Conservation (phyloP, 2,797 vertebrate species). For the Odontamblyopus rebecca region DNA sequence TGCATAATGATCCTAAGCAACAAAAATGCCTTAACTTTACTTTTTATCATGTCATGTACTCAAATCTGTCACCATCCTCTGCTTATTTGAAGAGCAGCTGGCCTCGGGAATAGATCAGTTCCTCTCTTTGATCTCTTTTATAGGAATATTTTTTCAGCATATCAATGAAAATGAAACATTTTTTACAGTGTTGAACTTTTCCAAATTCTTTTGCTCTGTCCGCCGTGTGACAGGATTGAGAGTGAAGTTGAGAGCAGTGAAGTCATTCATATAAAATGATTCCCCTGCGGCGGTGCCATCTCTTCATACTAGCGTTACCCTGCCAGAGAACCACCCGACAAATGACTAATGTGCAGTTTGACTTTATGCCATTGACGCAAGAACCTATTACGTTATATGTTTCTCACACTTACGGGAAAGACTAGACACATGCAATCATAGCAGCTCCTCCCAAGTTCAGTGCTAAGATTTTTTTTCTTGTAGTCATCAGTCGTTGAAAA, state of each 20-base stretch:
- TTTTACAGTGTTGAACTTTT: slow-evolving; percentile 27
- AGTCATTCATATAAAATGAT: slow-evolving; percentile 66
- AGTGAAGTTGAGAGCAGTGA: slow-evolving; percentile 40
- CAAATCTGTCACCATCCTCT: slow-evolving; percentile 20
- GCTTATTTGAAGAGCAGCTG: slow-evolving; percentile 20
- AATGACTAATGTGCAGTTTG: slow-evolving; percentile 59
- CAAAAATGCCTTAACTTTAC: not conserved
- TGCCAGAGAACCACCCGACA: slow-evolving; percentile 57
- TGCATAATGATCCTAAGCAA: no score
- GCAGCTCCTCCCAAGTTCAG: not conserved
- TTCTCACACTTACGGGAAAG: slow-evolving; percentile 20
- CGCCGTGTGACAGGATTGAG: slow-evolving; percentile 31
- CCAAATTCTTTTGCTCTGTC: slow-evolving; percentile 23
- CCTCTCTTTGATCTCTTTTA: slow-evolving; percentile 37
- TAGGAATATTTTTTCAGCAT: slow-evolving; percentile 1
- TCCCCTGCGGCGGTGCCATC: slow-evolving; percentile 52
- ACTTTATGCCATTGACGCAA: slow-evolving; percentile 53
- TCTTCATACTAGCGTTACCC: slow-evolving; percentile 57
- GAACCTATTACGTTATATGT: slow-evolving; percentile 25
- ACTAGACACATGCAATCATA: not conserved
- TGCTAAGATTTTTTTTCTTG: not conserved
- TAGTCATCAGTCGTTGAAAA: not conserved
- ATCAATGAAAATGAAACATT: slow-evolving; percentile 33
- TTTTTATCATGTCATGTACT: slow-evolving; percentile 9
- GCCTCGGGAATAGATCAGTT: slow-evolving; percentile 16